A percentile compares a stretch with the other conserved stretches of the same genome.
Evolutionary conservation across 2,888 invertebrate genomes (phyloP).

Genomic region (Polydrusus pterygomalis): DNA sequence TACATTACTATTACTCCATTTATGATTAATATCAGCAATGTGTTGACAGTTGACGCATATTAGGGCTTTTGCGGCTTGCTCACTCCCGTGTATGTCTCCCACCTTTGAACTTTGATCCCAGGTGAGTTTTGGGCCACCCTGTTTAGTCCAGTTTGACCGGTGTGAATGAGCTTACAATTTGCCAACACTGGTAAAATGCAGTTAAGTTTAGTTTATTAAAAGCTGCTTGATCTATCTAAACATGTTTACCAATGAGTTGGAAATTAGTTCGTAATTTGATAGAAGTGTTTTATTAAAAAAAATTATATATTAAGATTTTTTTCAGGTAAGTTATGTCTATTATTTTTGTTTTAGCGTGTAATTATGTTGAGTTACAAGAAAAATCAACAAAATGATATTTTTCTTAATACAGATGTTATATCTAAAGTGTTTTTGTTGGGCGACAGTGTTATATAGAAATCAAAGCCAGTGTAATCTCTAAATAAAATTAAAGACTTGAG

Average conservation of each 20-base stretch:
- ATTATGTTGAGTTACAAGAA: too few relatives aligned
- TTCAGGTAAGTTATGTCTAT: too few relatives aligned
- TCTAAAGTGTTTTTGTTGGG: too few relatives aligned
- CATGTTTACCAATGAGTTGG: slow-evolving; percentile 44
- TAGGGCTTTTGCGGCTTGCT: slow-evolving; percentile 72
- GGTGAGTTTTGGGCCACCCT: slow-evolving; percentile 67
- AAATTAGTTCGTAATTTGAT: neutral
- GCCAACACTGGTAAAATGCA: slow-evolving; percentile 64
- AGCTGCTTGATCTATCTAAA: slow-evolving; percentile 43
- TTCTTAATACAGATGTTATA: too few relatives aligned
- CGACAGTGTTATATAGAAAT: too few relatives aligned
- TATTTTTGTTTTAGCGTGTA: too few relatives aligned
- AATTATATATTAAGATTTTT: too few relatives aligned
- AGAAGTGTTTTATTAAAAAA: too few relatives aligned
- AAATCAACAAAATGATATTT: too few relatives aligned
- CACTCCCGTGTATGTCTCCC: slow-evolving; percentile 70
- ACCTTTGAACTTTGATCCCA: slow-evolving; percentile 67
- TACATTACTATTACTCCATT: slow-evolving; percentile 54
- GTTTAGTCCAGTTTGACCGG: slow-evolving; percentile 64
- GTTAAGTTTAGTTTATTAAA: slow-evolving; percentile 52
- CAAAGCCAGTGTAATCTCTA: too few relatives aligned
- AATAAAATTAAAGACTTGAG: too few relatives aligned
- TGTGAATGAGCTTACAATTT: slow-evolving; percentile 65
- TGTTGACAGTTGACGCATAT: slow-evolving; percentile 73
- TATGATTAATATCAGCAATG: slow-evolving; percentile 73